Evolutionary conservation across 2,113 vertebrate species (phyloP), one percentile per base, ranked within the genome.

Genomic region (Gila orcuttii): DNA sequence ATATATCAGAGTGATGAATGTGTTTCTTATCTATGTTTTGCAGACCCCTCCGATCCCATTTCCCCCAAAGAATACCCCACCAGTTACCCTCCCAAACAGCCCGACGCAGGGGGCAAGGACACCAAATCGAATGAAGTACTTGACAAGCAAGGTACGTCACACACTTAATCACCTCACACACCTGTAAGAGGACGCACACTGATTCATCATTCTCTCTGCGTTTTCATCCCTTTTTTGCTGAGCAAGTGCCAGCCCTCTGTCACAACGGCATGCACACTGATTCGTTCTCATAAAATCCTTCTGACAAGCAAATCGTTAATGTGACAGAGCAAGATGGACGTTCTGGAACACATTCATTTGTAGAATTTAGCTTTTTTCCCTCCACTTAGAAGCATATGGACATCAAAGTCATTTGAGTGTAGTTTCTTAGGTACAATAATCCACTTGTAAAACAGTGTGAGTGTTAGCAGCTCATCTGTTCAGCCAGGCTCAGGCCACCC

Each of bases 21-120:
- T 62, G 47, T 23, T 0, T 85, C 52, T 52, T 21, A 21, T 91
- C 85, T 94, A 60, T 92, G 81, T 87, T 92, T 94, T 89, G 31
- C 93, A 99, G 98, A 96, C 96, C 96, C 97, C 33, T 95, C 95
- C 89, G 97, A 97, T 8, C 94, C 96, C 12, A 91, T 94, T 88
- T 93, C 94, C 87, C 91, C 95, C 89, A 96, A 95, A 95, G 94
- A 96, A 91, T 94, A 94, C 17, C 96, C 97, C 81, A 98, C 97
- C 85, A 96, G 92, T 93, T 94, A 93, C 86, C 92, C 95, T 0
- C 96, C 97, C 64, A 96, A 96, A 83, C 93, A 96, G 90, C 66
- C 96, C 86, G 97, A 97, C 12, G 93, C 93, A 85, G 96, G 94
- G 0, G 94, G 93, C 84, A 98, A 97, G 91, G 96, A 96, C 83